phyloP scores from a whole-genome alignment of 2,797 vertebrate genomes.

The Acanthurus leucopareius region DNA sequence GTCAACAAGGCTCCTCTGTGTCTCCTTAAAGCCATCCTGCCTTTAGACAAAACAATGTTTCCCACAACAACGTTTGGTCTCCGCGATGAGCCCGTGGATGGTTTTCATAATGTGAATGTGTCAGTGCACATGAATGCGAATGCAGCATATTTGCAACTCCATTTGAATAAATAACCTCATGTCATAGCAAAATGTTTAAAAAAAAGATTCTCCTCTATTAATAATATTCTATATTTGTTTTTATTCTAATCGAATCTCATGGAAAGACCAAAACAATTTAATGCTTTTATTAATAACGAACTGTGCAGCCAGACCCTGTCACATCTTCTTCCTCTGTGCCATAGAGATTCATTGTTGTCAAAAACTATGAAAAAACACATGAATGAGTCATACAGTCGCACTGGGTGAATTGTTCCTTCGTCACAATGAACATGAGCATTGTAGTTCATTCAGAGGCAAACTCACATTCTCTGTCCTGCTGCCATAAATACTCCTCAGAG shows the following conservation, averaged over 20 bases:
- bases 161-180: background rate
- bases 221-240: too few relatives aligned
- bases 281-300: background rate
- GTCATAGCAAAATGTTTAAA: accelerated
- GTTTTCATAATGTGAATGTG: slow-evolving; percentile 41
- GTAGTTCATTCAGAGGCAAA: too few relatives aligned
- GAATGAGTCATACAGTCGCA: too few relatives aligned
- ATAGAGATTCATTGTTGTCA: too few relatives aligned
- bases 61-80: slow-evolving; percentile 61
- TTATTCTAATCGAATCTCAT: background rate
- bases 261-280: background rate
- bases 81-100: slow-evolving; percentile 52
- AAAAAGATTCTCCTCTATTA: background rate
- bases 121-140: slow-evolving; percentile 44
- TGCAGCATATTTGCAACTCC: background rate
- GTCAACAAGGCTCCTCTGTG: slow-evolving; percentile 84
- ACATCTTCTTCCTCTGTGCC: too few relatives aligned
- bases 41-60: slow-evolving; percentile 73
- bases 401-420: too few relatives aligned
- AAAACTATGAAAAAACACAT: too few relatives aligned
- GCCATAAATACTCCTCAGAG: too few relatives aligned
- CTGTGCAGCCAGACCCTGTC: too few relatives aligned
- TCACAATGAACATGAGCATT: too few relatives aligned
- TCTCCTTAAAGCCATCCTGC: slow-evolving; percentile 67
- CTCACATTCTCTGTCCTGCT: too few relatives aligned